phyloP scores from a whole-genome alignment of 1,140 invertebrate genomes.

The Spodoptera litura region DNA sequence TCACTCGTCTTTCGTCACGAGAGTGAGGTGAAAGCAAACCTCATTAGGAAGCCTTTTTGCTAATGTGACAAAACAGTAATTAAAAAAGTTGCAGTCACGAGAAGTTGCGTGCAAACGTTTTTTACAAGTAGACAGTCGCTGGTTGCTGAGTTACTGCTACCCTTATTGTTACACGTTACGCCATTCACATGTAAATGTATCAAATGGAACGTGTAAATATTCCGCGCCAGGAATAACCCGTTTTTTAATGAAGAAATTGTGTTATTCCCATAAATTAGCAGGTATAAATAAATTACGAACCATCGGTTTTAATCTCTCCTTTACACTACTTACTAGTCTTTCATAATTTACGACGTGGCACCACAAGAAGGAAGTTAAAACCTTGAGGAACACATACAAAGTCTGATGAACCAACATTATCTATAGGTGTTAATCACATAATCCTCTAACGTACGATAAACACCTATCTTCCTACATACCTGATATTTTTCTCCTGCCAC shows the following conservation, averaged over 20 bases:
- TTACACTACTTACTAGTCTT: no score
- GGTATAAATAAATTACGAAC: no score
- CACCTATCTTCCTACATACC: background rate
- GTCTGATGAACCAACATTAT: no score
- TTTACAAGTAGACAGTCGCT: conserved; percentile 42
- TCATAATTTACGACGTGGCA: background rate
- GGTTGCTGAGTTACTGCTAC: conserved; percentile 24
- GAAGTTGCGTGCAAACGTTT: conserved; percentile 52
- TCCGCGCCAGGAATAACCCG: background rate
- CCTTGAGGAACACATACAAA: no score
- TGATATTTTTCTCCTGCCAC: background rate
- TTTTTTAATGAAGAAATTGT: background rate
- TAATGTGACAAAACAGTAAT: conserved; percentile 60
- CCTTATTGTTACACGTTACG: conserved; percentile 41
- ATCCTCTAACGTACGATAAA: no score
- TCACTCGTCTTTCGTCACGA: conserved; percentile 21
- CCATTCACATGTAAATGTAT: background rate
- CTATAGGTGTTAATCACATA: no score
- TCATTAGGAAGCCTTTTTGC: conserved; percentile 51
- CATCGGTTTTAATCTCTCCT: no score
- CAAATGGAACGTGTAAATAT: conserved; percentile 12
- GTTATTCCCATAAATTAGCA: no score
- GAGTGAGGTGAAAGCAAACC: conserved; percentile 46
- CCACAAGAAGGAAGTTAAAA: background rate
- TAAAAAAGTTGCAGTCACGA: conserved; percentile 54